A percentile compares a stretch with the other conserved stretches of the same genome.
These are phyloP conservation scores for Stegostoma tigrinum DNA, from an alignment of 2,113 vertebrate genomes.

Conservation along the genomic window DNA sequence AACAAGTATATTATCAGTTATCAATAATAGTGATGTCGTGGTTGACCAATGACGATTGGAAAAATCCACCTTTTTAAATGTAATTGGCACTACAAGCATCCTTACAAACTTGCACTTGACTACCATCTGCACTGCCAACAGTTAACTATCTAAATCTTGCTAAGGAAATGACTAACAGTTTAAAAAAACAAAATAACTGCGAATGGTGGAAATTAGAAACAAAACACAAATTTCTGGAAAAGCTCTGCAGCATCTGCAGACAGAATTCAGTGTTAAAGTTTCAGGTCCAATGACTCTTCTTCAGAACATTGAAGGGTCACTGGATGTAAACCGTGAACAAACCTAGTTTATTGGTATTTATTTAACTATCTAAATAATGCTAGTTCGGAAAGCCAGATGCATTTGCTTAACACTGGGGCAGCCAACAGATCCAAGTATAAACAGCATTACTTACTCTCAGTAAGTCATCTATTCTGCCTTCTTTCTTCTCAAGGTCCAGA, in stretches of 20 bases:
- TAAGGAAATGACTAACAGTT: too few species aligned
- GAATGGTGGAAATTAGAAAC: too few species aligned
- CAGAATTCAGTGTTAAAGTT: too few species aligned
- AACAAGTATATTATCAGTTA: not conserved
- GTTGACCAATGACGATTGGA: not conserved
- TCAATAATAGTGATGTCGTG: not conserved
- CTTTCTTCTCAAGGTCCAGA: slow-evolving; percentile 98
- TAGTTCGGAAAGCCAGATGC: not conserved
- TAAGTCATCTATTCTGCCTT: slow-evolving; percentile 98
- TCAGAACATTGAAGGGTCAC: too few species aligned
- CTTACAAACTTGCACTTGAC: not conserved
- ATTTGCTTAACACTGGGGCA: not conserved
- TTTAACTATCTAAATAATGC: not conserved
- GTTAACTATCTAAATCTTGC: too few species aligned
- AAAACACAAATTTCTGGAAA: too few species aligned
- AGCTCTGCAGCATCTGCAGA: too few species aligned
- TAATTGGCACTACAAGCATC: not conserved
- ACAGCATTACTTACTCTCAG: slow-evolving; percentile 75
- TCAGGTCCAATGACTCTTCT: too few species aligned
- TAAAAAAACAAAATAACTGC: too few species aligned
- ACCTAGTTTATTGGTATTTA: not conserved
- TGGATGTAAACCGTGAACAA: not conserved
- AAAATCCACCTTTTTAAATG: not conserved
- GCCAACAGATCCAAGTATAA: not conserved
- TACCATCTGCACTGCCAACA: not conserved